These are phyloP conservation scores for Trilocha varians DNA, from an alignment of 2,888 invertebrate genomes.

Conservation along the genomic window DNA sequence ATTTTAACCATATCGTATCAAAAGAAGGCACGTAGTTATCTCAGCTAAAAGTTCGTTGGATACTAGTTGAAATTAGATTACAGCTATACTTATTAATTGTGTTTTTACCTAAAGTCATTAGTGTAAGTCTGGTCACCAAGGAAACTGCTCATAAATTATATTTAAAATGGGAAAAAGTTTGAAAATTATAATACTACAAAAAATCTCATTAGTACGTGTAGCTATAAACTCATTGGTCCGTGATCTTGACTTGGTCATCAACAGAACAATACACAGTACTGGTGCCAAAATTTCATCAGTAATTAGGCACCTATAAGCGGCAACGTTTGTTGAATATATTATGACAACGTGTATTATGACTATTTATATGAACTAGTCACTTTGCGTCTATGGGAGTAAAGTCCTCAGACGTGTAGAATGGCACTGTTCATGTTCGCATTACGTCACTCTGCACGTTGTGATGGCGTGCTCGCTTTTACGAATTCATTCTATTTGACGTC, in stretches of 20 bases:
- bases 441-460: conserved; percentile 24
- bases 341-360: conserved; percentile 14
- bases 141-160: too few species aligned
- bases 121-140: too few species aligned
- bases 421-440: conserved; percentile 14
- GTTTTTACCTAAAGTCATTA: too few species aligned
- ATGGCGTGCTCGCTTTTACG: conserved; percentile 30
- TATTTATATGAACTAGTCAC: conserved; percentile 36
- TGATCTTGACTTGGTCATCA: neutral
- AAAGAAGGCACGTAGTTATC: too few species aligned
- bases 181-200: too few species aligned
- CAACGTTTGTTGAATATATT: conserved; percentile 7
- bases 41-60: too few species aligned
- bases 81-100: too few species aligned
- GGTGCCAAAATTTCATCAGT: conserved; percentile 19
- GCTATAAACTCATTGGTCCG: neutral
- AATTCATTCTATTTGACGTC: conserved; percentile 4
- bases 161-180: too few species aligned
- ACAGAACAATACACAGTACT: conserved; percentile 4
- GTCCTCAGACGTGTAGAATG: conserved; percentile 28
- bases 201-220: neutral
- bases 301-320: neutral
- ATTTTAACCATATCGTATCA: too few species aligned
- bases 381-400: conserved; percentile 33
- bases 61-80: too few species aligned